phyloP scores from a whole-genome alignment of 2,113 vertebrate species.

The Reinhardtius hippoglossoides region DNA sequence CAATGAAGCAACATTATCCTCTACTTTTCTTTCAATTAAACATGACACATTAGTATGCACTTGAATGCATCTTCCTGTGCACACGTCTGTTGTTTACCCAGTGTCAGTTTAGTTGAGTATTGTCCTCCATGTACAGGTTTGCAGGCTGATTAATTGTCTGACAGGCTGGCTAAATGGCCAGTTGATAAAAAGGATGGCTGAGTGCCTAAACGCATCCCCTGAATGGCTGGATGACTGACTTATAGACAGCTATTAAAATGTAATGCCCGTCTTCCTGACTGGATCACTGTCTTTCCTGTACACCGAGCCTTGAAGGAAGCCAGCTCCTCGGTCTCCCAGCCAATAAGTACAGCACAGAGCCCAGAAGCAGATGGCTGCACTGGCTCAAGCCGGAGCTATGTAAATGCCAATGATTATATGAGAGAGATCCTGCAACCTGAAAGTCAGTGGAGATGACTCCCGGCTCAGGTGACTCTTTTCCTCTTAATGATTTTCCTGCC shows the following conservation, averaged over 20 bases:
- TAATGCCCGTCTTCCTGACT: constrained; percentile 26
- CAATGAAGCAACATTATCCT: too few relatives aligned
- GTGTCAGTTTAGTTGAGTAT: not conserved
- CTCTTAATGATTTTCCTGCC: constrained; percentile 28
- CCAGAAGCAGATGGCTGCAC: constrained; percentile 46
- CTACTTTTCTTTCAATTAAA: not conserved
- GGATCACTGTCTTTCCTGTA: constrained; percentile 23
- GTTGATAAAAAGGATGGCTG: not conserved
- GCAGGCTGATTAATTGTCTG: not conserved
- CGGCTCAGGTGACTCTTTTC: constrained; percentile 14
- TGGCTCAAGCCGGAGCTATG: constrained; percentile 32
- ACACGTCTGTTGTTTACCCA: not conserved
- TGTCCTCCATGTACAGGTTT: not conserved
- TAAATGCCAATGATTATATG: constrained; percentile 23
- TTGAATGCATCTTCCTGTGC: not conserved
- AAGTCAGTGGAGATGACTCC: constrained; percentile 8
- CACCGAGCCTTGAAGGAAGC: constrained; percentile 3
- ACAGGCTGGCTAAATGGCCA: constrained; percentile 9
- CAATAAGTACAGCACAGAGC: constrained; percentile 30
- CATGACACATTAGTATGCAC: not conserved
- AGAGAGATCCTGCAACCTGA: constrained; percentile 4
- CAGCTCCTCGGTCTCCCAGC: constrained; percentile 20
- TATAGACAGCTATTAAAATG: constrained; percentile 26
- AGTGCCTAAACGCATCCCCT: constrained; percentile 9
- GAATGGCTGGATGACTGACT: constrained; percentile 30